phyloP scores from a whole-genome alignment of 2,797 vertebrate genomes.

The Picus viridis region DNA sequence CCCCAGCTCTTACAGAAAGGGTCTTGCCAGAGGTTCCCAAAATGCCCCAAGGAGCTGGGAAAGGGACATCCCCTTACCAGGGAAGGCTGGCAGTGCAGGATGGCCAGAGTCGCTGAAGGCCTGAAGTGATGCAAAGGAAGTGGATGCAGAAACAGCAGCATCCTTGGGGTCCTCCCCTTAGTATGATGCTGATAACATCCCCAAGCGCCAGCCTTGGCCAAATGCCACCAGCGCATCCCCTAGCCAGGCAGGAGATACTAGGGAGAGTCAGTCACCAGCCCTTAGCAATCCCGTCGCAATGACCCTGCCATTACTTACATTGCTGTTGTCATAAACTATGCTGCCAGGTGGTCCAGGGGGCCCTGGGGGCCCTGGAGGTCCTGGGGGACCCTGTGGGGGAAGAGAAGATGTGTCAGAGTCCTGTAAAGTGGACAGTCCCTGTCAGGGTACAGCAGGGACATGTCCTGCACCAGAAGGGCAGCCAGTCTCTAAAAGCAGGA shows the following conservation, averaged over 20 bases:
- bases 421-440: background rate
- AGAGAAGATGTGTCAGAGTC: background rate
- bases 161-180: background rate
- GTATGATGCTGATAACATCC: background rate
- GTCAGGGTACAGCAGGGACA: accelerated
- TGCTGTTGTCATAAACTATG: constrained; percentile 44
- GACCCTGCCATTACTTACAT: constrained; percentile 22
- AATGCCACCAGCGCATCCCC: background rate
- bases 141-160: background rate
- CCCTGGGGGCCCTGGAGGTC: constrained; percentile 83
- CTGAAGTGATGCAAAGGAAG: constrained; percentile 46
- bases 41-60: background rate
- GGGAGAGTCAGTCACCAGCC: background rate
- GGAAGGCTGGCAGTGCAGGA: constrained; percentile 45
- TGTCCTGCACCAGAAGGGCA: background rate
- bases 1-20: background rate
- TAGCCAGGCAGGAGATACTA: background rate
- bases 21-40: accelerated
- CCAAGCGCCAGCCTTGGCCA: background rate
- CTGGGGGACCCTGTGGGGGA: constrained; percentile 76
- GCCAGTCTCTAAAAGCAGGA: background rate
- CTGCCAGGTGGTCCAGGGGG: constrained; percentile 83
- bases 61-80: constrained; percentile 66
- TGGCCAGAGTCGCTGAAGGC: constrained; percentile 65
- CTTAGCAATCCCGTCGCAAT: background rate